phyloP scores from a whole-genome alignment of 2,888 invertebrate genomes.

The Agriopis leucophaearia region DNA sequence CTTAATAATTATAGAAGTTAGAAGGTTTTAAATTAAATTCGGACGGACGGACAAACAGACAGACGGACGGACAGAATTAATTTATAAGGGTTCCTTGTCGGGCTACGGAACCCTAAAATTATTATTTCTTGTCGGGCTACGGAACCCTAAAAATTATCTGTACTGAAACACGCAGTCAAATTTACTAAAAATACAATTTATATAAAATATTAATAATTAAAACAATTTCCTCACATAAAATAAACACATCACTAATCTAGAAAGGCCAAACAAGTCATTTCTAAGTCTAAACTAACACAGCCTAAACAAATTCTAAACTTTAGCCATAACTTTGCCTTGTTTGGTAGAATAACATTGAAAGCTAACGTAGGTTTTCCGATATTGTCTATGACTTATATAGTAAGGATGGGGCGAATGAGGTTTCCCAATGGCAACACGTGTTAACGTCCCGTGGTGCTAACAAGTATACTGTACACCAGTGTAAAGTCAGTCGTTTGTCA shows the following conservation, averaged over 20 bases:
- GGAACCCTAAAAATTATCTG: background rate
- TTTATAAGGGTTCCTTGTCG: too few species aligned
- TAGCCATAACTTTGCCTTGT: slow-evolving; percentile 23
- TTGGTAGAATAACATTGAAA: slow-evolving; percentile 20
- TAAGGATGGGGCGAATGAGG: too few species aligned
- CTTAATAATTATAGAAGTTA: too few species aligned
- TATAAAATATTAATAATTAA: too few species aligned
- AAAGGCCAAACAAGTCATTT: slow-evolving; percentile 25
- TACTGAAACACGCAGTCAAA: background rate
- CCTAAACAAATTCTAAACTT: slow-evolving; percentile 37
- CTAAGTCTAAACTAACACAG: slow-evolving; percentile 31
- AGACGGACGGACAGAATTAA: too few species aligned
- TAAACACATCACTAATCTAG: slow-evolving; percentile 21
- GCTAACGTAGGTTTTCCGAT: slow-evolving; percentile 12
- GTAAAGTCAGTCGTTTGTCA: too few species aligned
- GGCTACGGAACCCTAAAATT: too few species aligned
- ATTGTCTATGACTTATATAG: background rate
- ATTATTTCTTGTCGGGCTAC: too few species aligned
- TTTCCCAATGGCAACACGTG: background rate
- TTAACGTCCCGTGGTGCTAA: too few species aligned
- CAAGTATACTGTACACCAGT: background rate
- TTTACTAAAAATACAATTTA: too few species aligned
- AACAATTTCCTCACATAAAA: background rate
- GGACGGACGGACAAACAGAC: too few species aligned
- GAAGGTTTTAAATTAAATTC: too few species aligned